Conservation (phyloP, 2,888 invertebrate genomes). For the Limnephilus marmoratus region DNA sequence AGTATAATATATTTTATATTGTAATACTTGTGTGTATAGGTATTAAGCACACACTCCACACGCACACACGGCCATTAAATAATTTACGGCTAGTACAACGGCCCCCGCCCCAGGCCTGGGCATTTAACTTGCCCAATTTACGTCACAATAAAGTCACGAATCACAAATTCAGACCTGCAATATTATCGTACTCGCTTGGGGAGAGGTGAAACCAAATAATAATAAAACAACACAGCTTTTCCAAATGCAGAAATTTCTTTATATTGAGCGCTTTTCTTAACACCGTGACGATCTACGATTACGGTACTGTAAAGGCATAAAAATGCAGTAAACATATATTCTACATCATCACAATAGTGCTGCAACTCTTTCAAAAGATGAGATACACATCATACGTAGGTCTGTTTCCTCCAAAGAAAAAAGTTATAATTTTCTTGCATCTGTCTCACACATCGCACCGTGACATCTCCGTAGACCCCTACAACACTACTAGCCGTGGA, state of each 20-base stretch:
- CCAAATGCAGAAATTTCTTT: background rate
- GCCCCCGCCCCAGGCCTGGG: slow-evolving; percentile 43
- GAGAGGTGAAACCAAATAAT: slow-evolving; percentile 14
- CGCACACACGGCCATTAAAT: slow-evolving; percentile 48
- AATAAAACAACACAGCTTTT: background rate
- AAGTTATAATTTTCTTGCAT: no score
- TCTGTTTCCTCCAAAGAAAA: no score
- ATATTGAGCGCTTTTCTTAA: background rate
- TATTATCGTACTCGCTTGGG: slow-evolving; percentile 45
- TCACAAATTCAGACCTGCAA: slow-evolving; percentile 56
- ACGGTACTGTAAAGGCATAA: no score
- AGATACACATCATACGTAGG: no score
- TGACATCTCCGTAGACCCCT: no score
- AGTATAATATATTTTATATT: background rate
- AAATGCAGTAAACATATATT: no score
- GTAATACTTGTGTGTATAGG: background rate
- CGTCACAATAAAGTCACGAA: slow-evolving; percentile 59
- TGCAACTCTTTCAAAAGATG: no score
- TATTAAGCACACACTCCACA: slow-evolving; percentile 18
- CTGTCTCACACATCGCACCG: no score
- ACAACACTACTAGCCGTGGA: no score
- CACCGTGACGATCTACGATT: no score
- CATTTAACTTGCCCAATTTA: slow-evolving; percentile 57
- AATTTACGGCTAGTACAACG: slow-evolving; percentile 40
- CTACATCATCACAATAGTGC: no score